These are phyloP conservation scores for Uromys caudimaculatus DNA, from an alignment of 2,797 vertebrate genomes.

Conservation along the genomic window DNA sequence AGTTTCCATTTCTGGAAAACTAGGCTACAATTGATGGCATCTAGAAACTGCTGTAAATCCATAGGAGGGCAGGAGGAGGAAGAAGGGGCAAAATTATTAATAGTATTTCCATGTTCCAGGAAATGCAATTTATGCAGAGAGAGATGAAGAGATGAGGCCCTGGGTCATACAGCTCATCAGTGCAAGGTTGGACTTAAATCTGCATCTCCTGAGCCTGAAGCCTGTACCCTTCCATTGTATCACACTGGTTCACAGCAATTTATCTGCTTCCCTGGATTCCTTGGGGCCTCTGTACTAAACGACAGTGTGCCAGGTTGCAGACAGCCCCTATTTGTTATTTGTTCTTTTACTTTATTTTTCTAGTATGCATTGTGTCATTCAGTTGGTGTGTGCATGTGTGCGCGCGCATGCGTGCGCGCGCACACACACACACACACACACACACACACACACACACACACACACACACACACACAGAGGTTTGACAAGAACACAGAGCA, in stretches of 20 bases:
- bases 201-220: background rate
- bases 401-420: rapidly evolving
- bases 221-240: background rate
- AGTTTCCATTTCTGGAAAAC: background rate
- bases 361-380: slow-evolving; percentile 31
- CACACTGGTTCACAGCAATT: background rate
- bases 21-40: background rate
- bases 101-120: slow-evolving; percentile 62
- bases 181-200: background rate
- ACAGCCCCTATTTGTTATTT: slow-evolving; percentile 32
- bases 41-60: background rate
- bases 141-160: slow-evolving; percentile 20
- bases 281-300: background rate
- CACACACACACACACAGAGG: background rate
- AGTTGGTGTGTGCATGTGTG: background rate
- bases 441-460: background rate
- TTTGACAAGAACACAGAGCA: slow-evolving; percentile 19
- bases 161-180: slow-evolving; percentile 55
- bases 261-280: slow-evolving; percentile 35
- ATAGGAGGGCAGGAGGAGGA: background rate
- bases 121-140: slow-evolving; percentile 31
- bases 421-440: background rate
- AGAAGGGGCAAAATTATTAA: background rate
- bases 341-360: slow-evolving; percentile 22
- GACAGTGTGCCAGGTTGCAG: background rate